Evolutionary conservation across 2,888 invertebrate species (phyloP).

Genomic region (Falcaria lacertinaria): DNA sequence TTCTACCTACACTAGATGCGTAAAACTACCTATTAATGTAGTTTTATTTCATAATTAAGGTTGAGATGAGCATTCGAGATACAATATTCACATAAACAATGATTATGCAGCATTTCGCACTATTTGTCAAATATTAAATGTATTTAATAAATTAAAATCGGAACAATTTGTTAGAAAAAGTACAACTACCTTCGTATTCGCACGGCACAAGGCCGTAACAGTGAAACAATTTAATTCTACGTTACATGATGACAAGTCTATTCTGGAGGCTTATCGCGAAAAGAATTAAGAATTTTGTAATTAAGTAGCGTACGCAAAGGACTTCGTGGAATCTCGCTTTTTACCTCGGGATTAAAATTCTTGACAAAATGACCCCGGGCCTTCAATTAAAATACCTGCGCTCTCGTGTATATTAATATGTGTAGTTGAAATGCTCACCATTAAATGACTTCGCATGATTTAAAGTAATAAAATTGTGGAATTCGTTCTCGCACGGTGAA

Average conservation of each 20-base stretch:
- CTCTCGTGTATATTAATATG: constrained; percentile 16
- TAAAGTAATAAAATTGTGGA: constrained; percentile 23
- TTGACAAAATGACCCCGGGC: constrained; percentile 2
- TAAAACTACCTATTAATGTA: no score
- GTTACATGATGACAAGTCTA: not conserved
- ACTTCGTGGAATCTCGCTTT: not conserved
- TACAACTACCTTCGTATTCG: not conserved
- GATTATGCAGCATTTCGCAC: no score
- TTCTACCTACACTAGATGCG: no score
- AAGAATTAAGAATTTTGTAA: not conserved
- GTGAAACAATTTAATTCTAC: not conserved
- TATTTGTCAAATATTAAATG: no score
- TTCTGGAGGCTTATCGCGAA: not conserved
- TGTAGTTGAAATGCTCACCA: constrained; percentile 16
- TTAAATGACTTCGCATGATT: constrained; percentile 36
- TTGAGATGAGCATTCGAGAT: no score
- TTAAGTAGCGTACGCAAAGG: not conserved
- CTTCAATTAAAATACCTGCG: constrained; percentile 23
- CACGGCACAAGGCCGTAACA: not conserved
- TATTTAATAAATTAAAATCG: constrained; percentile 10
- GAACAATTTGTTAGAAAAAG: not conserved
- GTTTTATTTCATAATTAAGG: no score
- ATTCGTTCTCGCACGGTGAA: constrained; percentile 10
- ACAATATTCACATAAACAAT: no score
- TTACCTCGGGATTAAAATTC: not conserved